phyloP scores from a whole-genome alignment of 2,113 vertebrate species.

The Festucalex cinctus region DNA sequence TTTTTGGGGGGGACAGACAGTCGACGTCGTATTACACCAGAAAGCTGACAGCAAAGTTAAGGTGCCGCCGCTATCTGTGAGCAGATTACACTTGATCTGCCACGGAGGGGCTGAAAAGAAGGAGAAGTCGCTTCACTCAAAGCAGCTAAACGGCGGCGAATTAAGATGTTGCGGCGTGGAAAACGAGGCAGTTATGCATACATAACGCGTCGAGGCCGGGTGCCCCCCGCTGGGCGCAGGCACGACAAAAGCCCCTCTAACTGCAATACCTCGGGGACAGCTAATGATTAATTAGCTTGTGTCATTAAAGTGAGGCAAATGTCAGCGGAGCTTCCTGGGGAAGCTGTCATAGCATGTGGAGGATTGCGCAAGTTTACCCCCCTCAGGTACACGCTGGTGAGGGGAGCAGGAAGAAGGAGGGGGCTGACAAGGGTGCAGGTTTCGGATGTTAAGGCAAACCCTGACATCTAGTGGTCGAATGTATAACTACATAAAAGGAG shows the following conservation, averaged over 20 bases:
- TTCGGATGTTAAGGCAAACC: slow-evolving; percentile 67
- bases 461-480: slow-evolving; percentile 89
- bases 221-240: slow-evolving; percentile 82
- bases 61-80: slow-evolving; percentile 31
- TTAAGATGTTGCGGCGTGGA: slow-evolving; percentile 70
- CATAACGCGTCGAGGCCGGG: slow-evolving; percentile 82
- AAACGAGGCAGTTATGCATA: slow-evolving; percentile 79
- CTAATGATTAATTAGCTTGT: slow-evolving; percentile 99
- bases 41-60: slow-evolving; percentile 10
- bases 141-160: slow-evolving; percentile 67
- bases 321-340: slow-evolving; percentile 89
- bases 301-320: slow-evolving; percentile 98
- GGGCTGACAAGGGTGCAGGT: slow-evolving; percentile 25
- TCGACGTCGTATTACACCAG: background rate
- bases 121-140: slow-evolving; percentile 55
- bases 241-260: slow-evolving; percentile 86
- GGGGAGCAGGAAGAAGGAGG: slow-evolving; percentile 8
- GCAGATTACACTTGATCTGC: slow-evolving; percentile 52
- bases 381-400: slow-evolving; percentile 52
- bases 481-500: slow-evolving; percentile 28
- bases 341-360: slow-evolving; percentile 80
- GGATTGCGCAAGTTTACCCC: slow-evolving; percentile 66
- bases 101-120: slow-evolving; percentile 51
- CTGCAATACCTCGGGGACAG: slow-evolving; percentile 88
- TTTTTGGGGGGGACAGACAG: background rate